Evolutionary conservation across 1,140 invertebrate genomes (phyloP), one percentile per base, ranked within the genome.

Genomic region (Liolophura sinensis): DNA sequence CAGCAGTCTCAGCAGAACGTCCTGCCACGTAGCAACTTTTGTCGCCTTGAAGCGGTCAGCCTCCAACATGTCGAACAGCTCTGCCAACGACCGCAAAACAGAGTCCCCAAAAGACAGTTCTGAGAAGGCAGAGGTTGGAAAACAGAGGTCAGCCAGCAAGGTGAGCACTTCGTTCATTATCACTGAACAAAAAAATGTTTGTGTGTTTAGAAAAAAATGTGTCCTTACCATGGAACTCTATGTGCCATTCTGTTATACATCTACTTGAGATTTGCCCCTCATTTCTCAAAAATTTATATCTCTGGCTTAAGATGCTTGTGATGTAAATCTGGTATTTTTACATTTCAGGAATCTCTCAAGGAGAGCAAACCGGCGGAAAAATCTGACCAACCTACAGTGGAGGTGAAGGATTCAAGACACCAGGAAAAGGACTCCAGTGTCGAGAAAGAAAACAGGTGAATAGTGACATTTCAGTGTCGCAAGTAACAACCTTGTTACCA

Each of bases 31-130:
- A 83, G 81, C 64, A 82, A n/a, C 80, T 62, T 77, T 82, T 52
- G 85, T 80, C 4, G 80, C 85, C 20, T 70, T 86, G 47, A 83
- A 84, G 67, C 72, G 84, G 25, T 79, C 79, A 69, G 76, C 78
- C 46, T 79, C 81, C 12, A 76, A 76, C 60, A 75, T 80, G 69
- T 80, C 78, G 11, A 77, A 72, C 25, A 76, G 75, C 51, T 79
- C 80, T 12, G 65, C 73, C 7, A 67, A 54, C 16, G 82, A 84
- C n/a, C 74, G 79, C 22, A 83, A 82, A 64, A 73, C 73, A 57
- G 81, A 83, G 50, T 76, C 78, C 25, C 68, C 76, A 18, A 83
- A 83, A 73, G 81, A 80, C 20, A 69, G 57, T 20, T 24, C 71
- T 40, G 31, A 40, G 31, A 40, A 40, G 31, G 31, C 31, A 40